Evolutionary conservation across 2,888 invertebrate genomes (phyloP).

Genomic region (Sympetrum striolatum): DNA sequence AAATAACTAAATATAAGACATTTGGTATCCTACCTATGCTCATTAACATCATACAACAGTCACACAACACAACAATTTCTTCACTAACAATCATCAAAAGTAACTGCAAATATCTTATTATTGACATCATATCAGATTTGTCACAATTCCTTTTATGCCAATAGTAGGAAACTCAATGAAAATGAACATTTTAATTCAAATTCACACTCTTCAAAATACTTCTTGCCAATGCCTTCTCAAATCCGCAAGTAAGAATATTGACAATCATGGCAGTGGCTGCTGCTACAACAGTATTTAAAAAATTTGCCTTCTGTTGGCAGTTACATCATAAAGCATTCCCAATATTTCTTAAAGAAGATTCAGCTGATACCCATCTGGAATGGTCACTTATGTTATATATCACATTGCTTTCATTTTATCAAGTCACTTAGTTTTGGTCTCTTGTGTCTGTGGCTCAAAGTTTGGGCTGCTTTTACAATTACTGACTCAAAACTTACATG

Average conservation of each 20-base stretch:
- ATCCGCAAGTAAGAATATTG: conserved; percentile 37
- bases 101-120: conserved; percentile 42
- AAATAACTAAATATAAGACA: conserved; percentile 44
- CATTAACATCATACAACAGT: conserved; percentile 36
- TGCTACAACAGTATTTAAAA: conserved; percentile 43
- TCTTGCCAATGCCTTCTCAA: conserved; percentile 26
- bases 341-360: conserved; percentile 40
- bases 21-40: conserved; percentile 42
- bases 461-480: conserved; percentile 31
- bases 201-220: background rate
- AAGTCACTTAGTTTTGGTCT: conserved; percentile 43
- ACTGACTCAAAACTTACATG: conserved; percentile 24
- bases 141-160: conserved; percentile 15
- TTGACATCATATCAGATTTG: conserved; percentile 30
- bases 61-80: conserved; percentile 39
- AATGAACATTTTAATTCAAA: conserved; percentile 21
- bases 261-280: conserved; percentile 44
- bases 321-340: conserved; percentile 42
- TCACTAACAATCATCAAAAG: conserved; percentile 41
- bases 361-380: conserved; percentile 39
- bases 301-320: conserved; percentile 35
- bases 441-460: conserved; percentile 41
- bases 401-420: conserved; percentile 43
- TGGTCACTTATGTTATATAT: conserved; percentile 42
- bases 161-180: conserved; percentile 38